These are phyloP conservation scores for Apocrypta bakeri DNA, from an alignment of 1,140 invertebrate genomes.

Conservation along the genomic window DNA sequence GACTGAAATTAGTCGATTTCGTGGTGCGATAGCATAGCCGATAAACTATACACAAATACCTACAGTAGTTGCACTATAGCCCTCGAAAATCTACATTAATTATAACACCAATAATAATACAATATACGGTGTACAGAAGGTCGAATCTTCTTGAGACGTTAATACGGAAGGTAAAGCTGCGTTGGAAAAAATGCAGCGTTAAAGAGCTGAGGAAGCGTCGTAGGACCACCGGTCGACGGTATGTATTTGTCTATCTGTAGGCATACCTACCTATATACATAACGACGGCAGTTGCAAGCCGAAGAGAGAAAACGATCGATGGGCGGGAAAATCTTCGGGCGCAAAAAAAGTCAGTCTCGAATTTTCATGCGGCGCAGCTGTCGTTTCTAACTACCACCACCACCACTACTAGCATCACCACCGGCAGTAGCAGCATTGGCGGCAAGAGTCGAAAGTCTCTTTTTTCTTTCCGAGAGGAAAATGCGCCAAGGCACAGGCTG, in stretches of 20 bases:
- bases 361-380: slow-evolving; percentile 52
- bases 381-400: neutral
- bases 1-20: no score
- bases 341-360: slow-evolving; percentile 56
- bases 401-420: neutral
- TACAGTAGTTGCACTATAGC: no score
- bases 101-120: no score
- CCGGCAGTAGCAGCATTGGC: neutral
- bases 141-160: neutral
- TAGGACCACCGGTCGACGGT: no score
- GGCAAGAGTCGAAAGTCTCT: neutral
- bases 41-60: no score
- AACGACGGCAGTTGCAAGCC: slow-evolving; percentile 31
- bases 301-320: slow-evolving; percentile 47
- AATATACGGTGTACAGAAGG: neutral
- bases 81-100: no score
- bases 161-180: neutral
- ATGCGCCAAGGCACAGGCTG: neutral
- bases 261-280: slow-evolving; percentile 33
- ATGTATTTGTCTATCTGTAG: no score
- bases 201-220: neutral
- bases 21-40: no score
- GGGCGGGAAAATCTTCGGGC: slow-evolving; percentile 58
- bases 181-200: neutral
- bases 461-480: no score